Base-by-base conservation (phyloP, 2,113 vertebrate species). In the Delphinapterus leucas region DNA sequence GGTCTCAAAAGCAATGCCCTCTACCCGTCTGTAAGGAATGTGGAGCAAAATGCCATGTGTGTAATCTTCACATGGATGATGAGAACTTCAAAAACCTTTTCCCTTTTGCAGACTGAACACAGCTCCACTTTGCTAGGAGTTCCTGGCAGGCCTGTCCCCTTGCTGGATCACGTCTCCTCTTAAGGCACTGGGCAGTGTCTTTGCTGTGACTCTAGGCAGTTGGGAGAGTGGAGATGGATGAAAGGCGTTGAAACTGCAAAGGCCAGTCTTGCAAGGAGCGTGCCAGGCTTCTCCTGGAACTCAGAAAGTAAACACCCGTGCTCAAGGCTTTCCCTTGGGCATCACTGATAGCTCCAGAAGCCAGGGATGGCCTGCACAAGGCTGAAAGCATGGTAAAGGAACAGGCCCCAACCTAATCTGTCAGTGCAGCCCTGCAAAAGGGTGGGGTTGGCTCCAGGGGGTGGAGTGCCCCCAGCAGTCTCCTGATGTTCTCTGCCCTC, bases 101-200 rank as follows among this genome's bases (percentile, higher is more conserved):
- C 38, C 63, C 90, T 87, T 21, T 7, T 84, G 68, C 0, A 12
- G 83, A 65, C 44, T 23, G 81, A 79, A 23, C 61, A 36, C 5
- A 80, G 81, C 65, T 68, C 74, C 11, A 4, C 21, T 86, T 23
- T 91, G 93, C 83, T 38, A 68, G 68, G 70, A 63, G 90, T 7
- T 58, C 87, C 81, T 61, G 53, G 70, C 0, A 61, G 83, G 80
- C 84, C 74, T 60, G 60, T 44, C 86, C 92, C 95, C 77, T 74
- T n/a, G 5, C 31, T 31, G 91, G 93, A 41, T 68, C 65, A 28
- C 0, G 3, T 96, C 95, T 93, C 97, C 90, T 93, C 87, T 77
- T 98, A 98, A 98, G 98, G 98, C 98, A 98, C 96, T 97, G 84
- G 89, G 94, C 94, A 97, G 92, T 53, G 44, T 96, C 95, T 97